A percentile compares a stretch with the other conserved stretches of the same genome.
These are phyloP conservation scores for Hydropotes inermis DNA, from an alignment of 2,113 vertebrate species.

Conservation along the genomic window DNA sequence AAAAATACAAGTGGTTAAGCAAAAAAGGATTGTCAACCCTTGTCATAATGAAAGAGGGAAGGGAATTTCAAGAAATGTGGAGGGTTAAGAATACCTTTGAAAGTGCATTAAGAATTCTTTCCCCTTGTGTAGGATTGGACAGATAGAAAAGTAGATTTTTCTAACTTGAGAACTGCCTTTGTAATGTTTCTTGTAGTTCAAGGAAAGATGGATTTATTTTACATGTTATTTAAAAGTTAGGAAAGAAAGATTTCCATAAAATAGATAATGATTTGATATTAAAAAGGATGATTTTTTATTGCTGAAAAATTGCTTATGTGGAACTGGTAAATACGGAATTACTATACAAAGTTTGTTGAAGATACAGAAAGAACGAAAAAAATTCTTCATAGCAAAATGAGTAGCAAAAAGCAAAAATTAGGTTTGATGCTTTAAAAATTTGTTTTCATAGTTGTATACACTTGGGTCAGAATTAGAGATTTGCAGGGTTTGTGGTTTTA, in stretches of 20 bases:
- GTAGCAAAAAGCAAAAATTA: background rate
- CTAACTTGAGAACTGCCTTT: background rate
- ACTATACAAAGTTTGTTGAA: background rate
- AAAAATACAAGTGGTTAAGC: background rate
- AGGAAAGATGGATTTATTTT: slow-evolving; percentile 14
- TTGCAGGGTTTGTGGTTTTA: background rate
- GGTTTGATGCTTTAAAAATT: background rate
- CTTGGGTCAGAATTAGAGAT: background rate
- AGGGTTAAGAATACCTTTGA: background rate
- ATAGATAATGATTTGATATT: background rate
- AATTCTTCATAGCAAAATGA: background rate
- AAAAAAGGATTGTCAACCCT: background rate
- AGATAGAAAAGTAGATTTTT: background rate
- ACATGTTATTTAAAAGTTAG: background rate
- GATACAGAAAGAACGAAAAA: background rate
- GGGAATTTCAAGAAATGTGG: background rate
- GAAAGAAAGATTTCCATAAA: slow-evolving; percentile 2
- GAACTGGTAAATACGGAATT: slow-evolving; percentile 3
- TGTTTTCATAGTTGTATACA: slow-evolving; percentile 20
- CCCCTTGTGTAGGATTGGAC: background rate
- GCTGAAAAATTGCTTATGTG: background rate
- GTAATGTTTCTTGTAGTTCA: background rate
- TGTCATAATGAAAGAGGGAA: background rate
- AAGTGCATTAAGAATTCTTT: background rate
- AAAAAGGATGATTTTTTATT: slow-evolving; percentile 12